phyloP scores from a whole-genome alignment of 1,140 invertebrate genomes.

The Bombus confusus region DNA sequence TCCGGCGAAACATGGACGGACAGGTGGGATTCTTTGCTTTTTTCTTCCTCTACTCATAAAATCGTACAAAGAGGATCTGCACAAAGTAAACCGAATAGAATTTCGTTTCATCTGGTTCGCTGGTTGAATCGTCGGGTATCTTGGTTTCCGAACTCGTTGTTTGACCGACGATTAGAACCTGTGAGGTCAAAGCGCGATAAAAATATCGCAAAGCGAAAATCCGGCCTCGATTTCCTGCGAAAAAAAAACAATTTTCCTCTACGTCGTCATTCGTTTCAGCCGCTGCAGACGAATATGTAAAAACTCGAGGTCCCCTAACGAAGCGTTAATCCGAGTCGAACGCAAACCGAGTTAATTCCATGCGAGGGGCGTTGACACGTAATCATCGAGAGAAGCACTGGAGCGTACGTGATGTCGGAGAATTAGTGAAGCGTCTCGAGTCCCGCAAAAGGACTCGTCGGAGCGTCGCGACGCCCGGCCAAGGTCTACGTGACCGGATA shows the following conservation, averaged over 20 bases:
- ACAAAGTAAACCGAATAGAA: neutral
- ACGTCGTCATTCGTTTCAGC: too few relatives aligned
- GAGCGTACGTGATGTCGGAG: constrained; percentile 44
- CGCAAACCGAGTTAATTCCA: neutral
- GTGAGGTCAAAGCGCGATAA: neutral
- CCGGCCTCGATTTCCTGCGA: neutral
- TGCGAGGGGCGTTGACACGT: constrained; percentile 7
- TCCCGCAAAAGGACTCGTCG: constrained; percentile 40
- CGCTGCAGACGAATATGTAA: neutral
- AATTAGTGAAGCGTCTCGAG: constrained; percentile 48
- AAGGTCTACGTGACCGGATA: constrained; percentile 34
- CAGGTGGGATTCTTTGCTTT: neutral
- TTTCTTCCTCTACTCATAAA: neutral
- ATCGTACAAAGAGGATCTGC: neutral
- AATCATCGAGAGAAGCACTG: constrained; percentile 38
- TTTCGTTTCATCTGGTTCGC: neutral
- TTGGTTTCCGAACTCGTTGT: neutral
- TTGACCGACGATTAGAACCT: neutral
- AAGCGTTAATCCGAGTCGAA: neutral
- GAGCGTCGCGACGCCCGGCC: constrained; percentile 27
- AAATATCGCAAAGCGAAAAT: neutral
- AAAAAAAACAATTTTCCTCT: neutral
- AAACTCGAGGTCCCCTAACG: neutral
- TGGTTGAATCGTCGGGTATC: neutral
- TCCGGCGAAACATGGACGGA: neutral